Conservation (phyloP, 2,797 vertebrate species). For the Semaprochilodus insignis region DNA sequence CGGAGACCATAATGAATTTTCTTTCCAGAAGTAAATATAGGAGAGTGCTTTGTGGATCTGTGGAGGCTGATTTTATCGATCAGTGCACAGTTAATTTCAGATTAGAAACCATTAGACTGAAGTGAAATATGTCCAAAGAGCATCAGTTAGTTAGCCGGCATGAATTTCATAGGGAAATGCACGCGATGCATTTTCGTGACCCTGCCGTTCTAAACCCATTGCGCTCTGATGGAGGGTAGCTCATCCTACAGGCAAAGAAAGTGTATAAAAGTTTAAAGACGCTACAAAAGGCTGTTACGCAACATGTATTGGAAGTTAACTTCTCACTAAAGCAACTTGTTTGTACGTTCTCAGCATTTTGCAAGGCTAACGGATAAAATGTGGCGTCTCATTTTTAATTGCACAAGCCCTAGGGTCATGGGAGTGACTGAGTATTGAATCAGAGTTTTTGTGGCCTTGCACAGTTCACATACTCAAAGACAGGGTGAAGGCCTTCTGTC, state of each 20-base stretch:
- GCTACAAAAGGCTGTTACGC: background rate
- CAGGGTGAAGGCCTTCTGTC: background rate
- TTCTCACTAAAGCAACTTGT: background rate
- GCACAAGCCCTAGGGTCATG: background rate
- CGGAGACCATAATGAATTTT: background rate
- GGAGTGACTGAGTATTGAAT: background rate
- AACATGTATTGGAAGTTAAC: background rate
- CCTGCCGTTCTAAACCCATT: background rate
- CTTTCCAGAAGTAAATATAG: background rate
- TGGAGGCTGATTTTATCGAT: too few relatives aligned
- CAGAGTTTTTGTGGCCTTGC: background rate
- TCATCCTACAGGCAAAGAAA: background rate
- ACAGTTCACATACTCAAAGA: background rate
- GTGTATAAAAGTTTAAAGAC: background rate
- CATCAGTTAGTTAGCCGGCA: constrained; percentile 64
- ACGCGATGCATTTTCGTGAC: constrained; percentile 52
- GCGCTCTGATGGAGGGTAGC: background rate
- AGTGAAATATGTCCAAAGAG: background rate
- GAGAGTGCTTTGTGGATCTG: background rate
- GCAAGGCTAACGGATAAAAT: too few relatives aligned
- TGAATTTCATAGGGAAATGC: constrained; percentile 76
- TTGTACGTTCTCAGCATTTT: too few relatives aligned
- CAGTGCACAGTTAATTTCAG: constrained; percentile 7
- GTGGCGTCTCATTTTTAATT: background rate
- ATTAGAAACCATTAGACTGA: background rate